Percentiles rank a stretch among this genome's conserved stretches.
Evolutionary conservation across 2,113 vertebrate genomes (phyloP).

Genomic region (Brachyhypopomus gauderio): DNA sequence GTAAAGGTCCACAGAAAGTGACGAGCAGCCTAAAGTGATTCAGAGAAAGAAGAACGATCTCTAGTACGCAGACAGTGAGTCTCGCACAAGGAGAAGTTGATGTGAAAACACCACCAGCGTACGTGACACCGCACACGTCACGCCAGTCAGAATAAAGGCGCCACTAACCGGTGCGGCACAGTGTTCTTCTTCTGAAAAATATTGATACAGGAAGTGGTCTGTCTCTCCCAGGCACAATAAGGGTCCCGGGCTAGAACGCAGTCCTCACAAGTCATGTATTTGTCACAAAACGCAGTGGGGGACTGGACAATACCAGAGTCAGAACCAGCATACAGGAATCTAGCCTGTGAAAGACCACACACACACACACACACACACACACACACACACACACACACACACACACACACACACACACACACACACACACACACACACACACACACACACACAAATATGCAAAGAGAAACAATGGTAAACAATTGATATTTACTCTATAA

Average conservation of each 20-base stretch:
- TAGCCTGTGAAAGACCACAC: conserved; percentile 71
- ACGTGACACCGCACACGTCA: background rate
- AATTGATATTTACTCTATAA: background rate
- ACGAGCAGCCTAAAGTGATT: background rate
- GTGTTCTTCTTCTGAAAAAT: conserved; percentile 65
- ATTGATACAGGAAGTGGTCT: conserved; percentile 69
- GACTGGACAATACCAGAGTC: conserved; percentile 89
- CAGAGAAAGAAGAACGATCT: conserved; percentile 1
- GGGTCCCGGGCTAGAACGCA: conserved; percentile 92
- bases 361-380: background rate
- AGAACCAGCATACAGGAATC: conserved; percentile 86
- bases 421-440: background rate
- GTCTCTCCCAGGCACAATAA: conserved; percentile 88
- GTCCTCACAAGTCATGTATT: conserved; percentile 83
- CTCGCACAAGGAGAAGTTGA: background rate
- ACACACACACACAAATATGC: background rate
- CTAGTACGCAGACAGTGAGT: background rate
- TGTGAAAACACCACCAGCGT: background rate
- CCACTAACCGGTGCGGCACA: conserved; percentile 52
- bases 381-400: background rate
- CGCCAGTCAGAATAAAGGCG: background rate
- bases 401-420: background rate
- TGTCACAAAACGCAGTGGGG: conserved; percentile 86
- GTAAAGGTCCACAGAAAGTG: no score
- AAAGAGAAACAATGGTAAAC: background rate